Base-by-base conservation (phyloP, 2,113 vertebrate genomes). In the Globicephala melas region DNA sequence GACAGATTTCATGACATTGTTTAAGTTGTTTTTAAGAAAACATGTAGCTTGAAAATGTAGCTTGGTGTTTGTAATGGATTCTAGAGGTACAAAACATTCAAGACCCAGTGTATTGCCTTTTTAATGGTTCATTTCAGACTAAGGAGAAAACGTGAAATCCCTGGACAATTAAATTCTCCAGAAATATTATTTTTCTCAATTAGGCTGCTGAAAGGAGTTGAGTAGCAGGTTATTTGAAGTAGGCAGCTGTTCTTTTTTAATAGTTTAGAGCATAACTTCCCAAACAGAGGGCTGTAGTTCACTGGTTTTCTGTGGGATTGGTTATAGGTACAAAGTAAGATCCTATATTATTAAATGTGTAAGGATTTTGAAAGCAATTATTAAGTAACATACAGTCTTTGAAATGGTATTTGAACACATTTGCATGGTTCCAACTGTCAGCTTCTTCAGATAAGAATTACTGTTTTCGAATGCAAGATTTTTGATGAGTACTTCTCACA, bases 111-210 rank as follows among this genome's bases (percentile, higher is more conserved):
- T 76, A 28, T 82, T 90, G 26, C 15, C 76, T 88, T 95, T 97
- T 92, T 41, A 94, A 73, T 94, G 44, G 28, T 71, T 97, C 41
- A 33, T 93, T 97, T 80, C 74, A 96, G 71, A 92, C 25, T 33
- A 97, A 96, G 83, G 71, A 50, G 3, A 91, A 95, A 79, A 92
- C 36, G 33, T 53, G 53, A 15, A 76, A n/a, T 95, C 47, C n/a
- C 20, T 89, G 41, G 62, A 68, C 25, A 92, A 17, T 91, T 96
- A 25, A 74, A 14, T 76, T 91, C 10, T 96, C 53, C 21, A 94
- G 26, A 94, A 96, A 81, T 94, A 76, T 0, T 91, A 5, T 90
- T 95, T 97, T 93, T 95, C 38, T 94, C 36, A 84, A 25, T 9
- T 62, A 88, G 7, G n/a, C 38, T 83, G 2, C 73, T 96, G 31